phyloP scores from a whole-genome alignment of 2,113 vertebrate genomes.

The Gymnocephalus cernua region DNA sequence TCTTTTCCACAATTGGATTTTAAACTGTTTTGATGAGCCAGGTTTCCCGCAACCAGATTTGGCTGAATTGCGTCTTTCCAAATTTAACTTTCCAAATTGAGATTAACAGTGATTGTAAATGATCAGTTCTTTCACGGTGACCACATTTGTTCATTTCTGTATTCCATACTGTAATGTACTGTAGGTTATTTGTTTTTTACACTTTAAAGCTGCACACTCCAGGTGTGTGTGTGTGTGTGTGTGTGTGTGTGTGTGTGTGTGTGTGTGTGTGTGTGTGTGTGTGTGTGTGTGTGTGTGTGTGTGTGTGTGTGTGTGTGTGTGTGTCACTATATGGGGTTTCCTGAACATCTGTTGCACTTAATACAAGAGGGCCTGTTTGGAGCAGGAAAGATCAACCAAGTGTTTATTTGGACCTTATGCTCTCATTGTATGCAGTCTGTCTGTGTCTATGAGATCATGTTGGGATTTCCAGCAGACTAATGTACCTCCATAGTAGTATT shows the following conservation, averaged over 20 bases:
- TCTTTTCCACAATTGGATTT: slow-evolving; percentile 68
- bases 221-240: too few relatives aligned
- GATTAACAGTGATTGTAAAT: background rate
- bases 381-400: slow-evolving; percentile 24
- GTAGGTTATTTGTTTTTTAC: background rate
- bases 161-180: background rate
- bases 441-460: slow-evolving; percentile 3
- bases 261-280: too few relatives aligned
- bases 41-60: slow-evolving; percentile 42
- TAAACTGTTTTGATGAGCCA: slow-evolving; percentile 63
- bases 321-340: slow-evolving; percentile 40
- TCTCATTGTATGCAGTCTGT: slow-evolving; percentile 15
- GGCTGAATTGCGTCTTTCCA: background rate
- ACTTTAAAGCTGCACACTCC: too few relatives aligned
- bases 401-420: slow-evolving; percentile 24
- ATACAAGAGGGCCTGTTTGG: slow-evolving; percentile 1
- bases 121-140: background rate
- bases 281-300: too few relatives aligned
- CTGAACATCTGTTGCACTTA: slow-evolving; percentile 61
- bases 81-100: background rate
- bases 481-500: background rate
- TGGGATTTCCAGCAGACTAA: background rate
- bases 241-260: too few relatives aligned
- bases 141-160: background rate
- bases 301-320: too few relatives aligned